phyloP scores from a whole-genome alignment of 2,888 invertebrate species.

The Dusona sp. region DNA sequence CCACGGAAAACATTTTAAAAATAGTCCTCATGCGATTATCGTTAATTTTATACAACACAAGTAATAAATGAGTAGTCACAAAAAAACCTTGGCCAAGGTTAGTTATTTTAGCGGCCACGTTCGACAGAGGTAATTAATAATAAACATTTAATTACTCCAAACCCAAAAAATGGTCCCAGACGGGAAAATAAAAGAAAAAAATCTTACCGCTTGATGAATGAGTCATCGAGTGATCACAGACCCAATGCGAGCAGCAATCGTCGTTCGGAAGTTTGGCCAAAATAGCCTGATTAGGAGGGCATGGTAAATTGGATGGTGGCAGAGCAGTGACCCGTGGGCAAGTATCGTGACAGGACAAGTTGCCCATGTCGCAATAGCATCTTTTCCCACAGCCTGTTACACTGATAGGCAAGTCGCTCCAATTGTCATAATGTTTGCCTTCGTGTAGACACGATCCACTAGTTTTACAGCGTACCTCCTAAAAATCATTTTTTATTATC shows the following conservation, averaged over 20 bases:
- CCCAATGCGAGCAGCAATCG: conserved; percentile 95
- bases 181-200: not conserved
- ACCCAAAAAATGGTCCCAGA: not conserved
- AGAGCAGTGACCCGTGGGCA: conserved; percentile 92
- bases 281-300: conserved; percentile 89
- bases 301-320: conserved; percentile 91
- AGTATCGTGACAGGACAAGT: conserved; percentile 92
- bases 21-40: not conserved
- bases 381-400: conserved; percentile 94
- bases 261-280: conserved; percentile 90
- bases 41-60: not conserved
- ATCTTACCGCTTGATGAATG: conserved; percentile 72
- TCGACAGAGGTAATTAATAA: not conserved
- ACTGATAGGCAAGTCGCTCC: conserved; percentile 92
- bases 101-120: not conserved
- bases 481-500: conserved; percentile 71
- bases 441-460: conserved; percentile 93
- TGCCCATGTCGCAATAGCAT: conserved; percentile 95
- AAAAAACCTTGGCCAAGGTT: not conserved
- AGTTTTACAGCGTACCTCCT: conserved; percentile 91
- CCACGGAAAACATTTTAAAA: not conserved
- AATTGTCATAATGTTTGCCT: conserved; percentile 88
- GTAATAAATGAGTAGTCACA: not conserved
- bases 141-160: not conserved
- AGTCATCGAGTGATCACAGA: conserved; percentile 79